Base-by-base conservation (phyloP, 2,888 invertebrate species). In the Melinopterus prodromus region DNA sequence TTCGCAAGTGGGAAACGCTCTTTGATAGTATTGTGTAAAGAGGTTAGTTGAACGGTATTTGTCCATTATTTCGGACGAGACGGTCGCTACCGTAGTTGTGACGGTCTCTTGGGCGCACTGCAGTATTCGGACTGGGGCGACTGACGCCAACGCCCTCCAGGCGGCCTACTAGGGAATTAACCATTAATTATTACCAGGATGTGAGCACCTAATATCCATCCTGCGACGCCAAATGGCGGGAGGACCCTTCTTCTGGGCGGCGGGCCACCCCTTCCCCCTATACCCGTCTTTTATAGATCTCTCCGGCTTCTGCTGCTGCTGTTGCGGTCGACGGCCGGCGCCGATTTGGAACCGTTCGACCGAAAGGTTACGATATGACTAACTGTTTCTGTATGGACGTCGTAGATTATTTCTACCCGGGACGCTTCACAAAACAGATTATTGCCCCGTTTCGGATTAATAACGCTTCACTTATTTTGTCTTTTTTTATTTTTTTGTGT, bases 121-220 rank as follows among this genome's bases (percentile, higher is more conserved):
- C 74, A 74, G 74, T 74, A 74, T 74, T 74, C 36, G 26, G 1
- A 53, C 12, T 2, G 53, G 5, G 53, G 53, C 53, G 70, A 71
- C 26, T 70, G 70, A 37, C 53, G 35, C 26, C 16, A 69, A 70
- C 37, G 69, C 69, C 36, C 78, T 36, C 53, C 16, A 36, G 76
- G 78, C 79, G 78, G 80, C 77, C 79, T 77, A 71, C 78, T 77
- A 35, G 76, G 77, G 81, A 82, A 82, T 82, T 82, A 82, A 81
- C 77, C 81, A 81, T 82, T 80, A 82, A 82, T 82, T 82, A 82
- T 82, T 82, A 80, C 71, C 71, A 53, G 78, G 81, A 81, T 80
- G 80, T 80, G 82, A 74, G 71, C 80, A 77, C 79, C 81, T 80
- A 82, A 82, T 80, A 79, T 77, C 78, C 81, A 81, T 79, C 78